phyloP scores from a whole-genome alignment of 2,113 vertebrate genomes.

The Microcebus griseorufus region DNA sequence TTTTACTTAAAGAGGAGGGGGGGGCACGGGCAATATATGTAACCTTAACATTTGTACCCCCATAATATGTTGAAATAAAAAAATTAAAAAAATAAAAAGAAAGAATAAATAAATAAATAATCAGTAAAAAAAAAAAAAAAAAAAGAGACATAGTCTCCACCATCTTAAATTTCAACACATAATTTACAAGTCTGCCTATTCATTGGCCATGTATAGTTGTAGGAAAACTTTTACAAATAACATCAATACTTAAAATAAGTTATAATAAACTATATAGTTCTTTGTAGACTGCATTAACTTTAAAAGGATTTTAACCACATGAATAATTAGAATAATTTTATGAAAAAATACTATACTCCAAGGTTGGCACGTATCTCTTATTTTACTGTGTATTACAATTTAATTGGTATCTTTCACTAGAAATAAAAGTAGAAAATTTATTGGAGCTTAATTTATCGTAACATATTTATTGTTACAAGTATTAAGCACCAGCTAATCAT shows the following conservation, averaged over 20 bases:
- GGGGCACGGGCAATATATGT: no score
- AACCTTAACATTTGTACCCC: no score
- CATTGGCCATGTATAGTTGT: neutral
- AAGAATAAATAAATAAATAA: no score
- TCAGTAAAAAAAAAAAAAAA: no score
- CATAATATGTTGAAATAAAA: no score
- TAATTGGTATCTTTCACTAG: neutral
- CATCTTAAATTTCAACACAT: neutral
- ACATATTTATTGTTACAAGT: neutral
- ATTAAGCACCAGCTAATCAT: fast-evolving
- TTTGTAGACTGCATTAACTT: neutral
- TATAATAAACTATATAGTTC: neutral
- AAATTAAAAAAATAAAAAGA: no score
- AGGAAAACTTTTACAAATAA: neutral
- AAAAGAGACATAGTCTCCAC: neutral
- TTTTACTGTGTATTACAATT: neutral
- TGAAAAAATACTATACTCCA: neutral
- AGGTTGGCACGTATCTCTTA: neutral
- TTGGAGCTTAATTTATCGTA: neutral
- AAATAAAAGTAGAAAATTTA: neutral
- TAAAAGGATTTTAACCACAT: neutral
- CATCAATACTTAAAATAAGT: neutral
- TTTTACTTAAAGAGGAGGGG: neutral
- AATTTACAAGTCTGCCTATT: neutral
- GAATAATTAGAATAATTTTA: neutral